A percentile compares a stretch with the other conserved stretches of the same genome.
phyloP scores from a whole-genome alignment of 2,888 invertebrate genomes.

The Stratiomys singularior region DNA sequence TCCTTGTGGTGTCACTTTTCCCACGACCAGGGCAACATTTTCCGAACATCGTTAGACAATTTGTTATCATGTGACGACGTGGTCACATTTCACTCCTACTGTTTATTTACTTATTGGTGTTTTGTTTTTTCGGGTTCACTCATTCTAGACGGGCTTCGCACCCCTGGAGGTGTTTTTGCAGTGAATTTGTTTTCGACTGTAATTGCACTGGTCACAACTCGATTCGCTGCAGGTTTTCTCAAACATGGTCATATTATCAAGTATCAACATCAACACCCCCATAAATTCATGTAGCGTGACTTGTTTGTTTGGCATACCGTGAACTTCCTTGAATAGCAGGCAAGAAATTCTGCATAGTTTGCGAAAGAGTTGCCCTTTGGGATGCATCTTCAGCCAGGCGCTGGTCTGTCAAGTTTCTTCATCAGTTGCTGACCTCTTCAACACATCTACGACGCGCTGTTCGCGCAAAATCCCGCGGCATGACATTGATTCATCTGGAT shows the following conservation, averaged over 20 bases:
- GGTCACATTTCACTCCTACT: constrained; percentile 13
- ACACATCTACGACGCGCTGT: too few species aligned
- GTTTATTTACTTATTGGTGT: not conserved
- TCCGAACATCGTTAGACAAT: not conserved
- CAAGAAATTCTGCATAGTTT: not conserved
- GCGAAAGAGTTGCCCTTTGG: constrained; percentile 14
- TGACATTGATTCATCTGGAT: constrained; percentile 4
- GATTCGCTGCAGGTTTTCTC: not conserved
- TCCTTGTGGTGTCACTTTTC: too few species aligned
- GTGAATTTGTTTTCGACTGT: not conserved
- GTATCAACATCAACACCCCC: constrained; percentile 23
- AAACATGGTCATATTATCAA: constrained; percentile 17
- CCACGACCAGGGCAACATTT: not conserved
- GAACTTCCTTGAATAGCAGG: constrained; percentile 23
- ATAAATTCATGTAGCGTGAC: constrained; percentile 35
- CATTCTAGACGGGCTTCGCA: too few species aligned
- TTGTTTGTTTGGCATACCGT: constrained; percentile 25
- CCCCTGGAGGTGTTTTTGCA: not conserved
- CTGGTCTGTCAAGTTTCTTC: not conserved
- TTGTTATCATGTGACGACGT: not conserved
- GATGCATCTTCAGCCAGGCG: not conserved
- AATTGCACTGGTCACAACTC: too few species aligned
- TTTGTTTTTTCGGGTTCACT: not conserved
- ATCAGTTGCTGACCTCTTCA: not conserved
- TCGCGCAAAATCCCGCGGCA: not conserved